These are phyloP conservation scores for Gymnoscopelus braueri DNA, from an alignment of 2,797 vertebrate species.

Conservation along the genomic window DNA sequence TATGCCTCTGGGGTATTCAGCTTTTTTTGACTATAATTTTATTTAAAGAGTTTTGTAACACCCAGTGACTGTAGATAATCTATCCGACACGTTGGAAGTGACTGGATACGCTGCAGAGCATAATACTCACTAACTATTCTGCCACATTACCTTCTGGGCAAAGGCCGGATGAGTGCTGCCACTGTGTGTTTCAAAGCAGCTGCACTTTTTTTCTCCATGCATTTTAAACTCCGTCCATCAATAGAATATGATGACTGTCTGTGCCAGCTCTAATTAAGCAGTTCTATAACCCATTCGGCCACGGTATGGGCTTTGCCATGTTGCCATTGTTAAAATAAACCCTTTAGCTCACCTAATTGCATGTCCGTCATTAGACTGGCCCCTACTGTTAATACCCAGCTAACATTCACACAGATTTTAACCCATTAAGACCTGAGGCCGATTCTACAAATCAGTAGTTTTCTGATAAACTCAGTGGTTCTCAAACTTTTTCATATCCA, in stretches of 20 bases:
- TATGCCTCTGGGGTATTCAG: slow-evolving; percentile 53
- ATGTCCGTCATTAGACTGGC: slow-evolving; percentile 56
- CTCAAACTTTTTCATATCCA: too few relatives aligned
- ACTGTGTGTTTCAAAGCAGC: slow-evolving; percentile 73
- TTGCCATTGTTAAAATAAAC: slow-evolving; percentile 60
- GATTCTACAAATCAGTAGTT: too few relatives aligned
- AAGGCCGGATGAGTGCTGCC: slow-evolving; percentile 59
- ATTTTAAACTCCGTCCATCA: slow-evolving; percentile 68
- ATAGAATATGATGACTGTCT: slow-evolving; percentile 76
- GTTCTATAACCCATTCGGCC: slow-evolving; percentile 64
- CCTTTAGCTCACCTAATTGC: slow-evolving; percentile 67
- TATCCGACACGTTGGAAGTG: slow-evolving; percentile 38
- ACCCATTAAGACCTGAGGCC: too few relatives aligned
- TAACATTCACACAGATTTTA: slow-evolving; percentile 54
- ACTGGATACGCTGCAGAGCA: slow-evolving; percentile 47
- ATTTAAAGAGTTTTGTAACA: slow-evolving; percentile 51
- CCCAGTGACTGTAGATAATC: slow-evolving; percentile 56
- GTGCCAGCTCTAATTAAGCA: slow-evolving; percentile 71
- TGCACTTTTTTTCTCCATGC: slow-evolving; percentile 67
- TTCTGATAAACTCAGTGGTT: too few relatives aligned
- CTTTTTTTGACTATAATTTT: slow-evolving; percentile 27
- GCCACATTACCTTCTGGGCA: slow-evolving; percentile 67
- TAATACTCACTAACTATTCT: slow-evolving; percentile 45
- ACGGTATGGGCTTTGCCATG: slow-evolving; percentile 55
- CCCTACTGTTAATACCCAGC: slow-evolving; percentile 52